Percentiles rank a stretch among this genome's conserved stretches.
These are phyloP conservation scores for Peribatodes rhomboidaria DNA, from an alignment of 2,888 invertebrate genomes.

Conservation along the genomic window DNA sequence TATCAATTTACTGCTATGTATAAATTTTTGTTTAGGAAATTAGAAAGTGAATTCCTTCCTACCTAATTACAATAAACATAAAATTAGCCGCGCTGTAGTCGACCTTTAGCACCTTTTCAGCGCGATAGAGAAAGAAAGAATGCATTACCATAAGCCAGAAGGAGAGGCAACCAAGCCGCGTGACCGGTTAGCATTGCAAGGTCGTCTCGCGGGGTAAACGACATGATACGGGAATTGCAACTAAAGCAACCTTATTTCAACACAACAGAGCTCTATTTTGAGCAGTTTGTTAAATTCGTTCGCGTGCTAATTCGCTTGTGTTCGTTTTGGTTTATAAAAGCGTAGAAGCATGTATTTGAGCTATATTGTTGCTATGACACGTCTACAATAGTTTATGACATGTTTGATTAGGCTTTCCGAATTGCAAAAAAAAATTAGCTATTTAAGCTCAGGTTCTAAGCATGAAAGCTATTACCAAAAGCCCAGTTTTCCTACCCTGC, in stretches of 20 bases:
- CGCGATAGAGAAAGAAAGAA: slow-evolving; percentile 56
- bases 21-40: not conserved
- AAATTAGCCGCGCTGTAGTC: not conserved
- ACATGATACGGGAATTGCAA: slow-evolving; percentile 57
- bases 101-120: slow-evolving; percentile 48
- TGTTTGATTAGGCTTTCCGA: not conserved
- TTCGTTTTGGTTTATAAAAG: slow-evolving; percentile 49
- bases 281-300: slow-evolving; percentile 55
- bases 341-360: not conserved
- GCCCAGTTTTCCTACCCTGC: no score
- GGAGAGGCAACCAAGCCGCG: slow-evolving; percentile 66
- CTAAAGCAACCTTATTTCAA: slow-evolving; percentile 37
- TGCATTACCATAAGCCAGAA: slow-evolving; percentile 49
- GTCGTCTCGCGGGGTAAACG: slow-evolving; percentile 81
- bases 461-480: no score
- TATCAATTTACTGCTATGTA: not conserved
- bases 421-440: not conserved
- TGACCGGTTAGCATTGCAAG: slow-evolving; percentile 86
- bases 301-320: slow-evolving; percentile 74
- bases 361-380: slow-evolving; percentile 46
- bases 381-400: no score
- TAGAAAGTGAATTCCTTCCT: not conserved
- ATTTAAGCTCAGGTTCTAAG: no score
- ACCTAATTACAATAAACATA: no score
- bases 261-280: slow-evolving; percentile 40